phyloP scores from a whole-genome alignment of 2,888 invertebrate species.

The Parnassius apollo region DNA sequence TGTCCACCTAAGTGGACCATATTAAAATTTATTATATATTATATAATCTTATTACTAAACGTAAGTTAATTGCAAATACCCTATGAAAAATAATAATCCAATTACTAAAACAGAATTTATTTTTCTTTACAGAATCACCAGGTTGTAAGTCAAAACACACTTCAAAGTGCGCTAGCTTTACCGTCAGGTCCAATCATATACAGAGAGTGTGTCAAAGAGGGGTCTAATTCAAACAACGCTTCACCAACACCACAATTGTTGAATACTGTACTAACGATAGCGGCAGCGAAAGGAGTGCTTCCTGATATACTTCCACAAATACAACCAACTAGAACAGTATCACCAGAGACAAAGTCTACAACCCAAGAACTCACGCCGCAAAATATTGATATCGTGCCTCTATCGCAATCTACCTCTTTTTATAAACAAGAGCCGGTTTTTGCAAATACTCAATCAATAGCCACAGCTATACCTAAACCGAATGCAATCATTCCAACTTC shows the following conservation, averaged over 20 bases:
- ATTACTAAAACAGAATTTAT: not conserved
- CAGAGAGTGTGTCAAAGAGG: constrained; percentile 23
- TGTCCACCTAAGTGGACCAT: constrained; percentile 45
- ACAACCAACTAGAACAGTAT: constrained; percentile 23
- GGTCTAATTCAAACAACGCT: constrained; percentile 13
- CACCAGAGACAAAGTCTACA: constrained; percentile 19
- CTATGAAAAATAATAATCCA: not conserved
- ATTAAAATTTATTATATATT: constrained; percentile 33
- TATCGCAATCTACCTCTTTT: constrained; percentile 11
- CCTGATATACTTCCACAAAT: constrained; percentile 33
- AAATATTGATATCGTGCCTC: constrained; percentile 17
- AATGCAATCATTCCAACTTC: constrained; percentile 4
- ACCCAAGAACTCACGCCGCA: constrained; percentile 13
- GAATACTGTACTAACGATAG: constrained; percentile 37
- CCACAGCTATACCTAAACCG: constrained; percentile 7
- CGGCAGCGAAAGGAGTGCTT: constrained; percentile 36
- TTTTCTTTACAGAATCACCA: constrained; percentile 30
- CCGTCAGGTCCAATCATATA: constrained; percentile 8
- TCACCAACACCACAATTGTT: constrained; percentile 34
- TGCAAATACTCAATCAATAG: constrained; percentile 6
- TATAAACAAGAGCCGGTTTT: constrained; percentile 15
- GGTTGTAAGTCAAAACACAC: constrained; percentile 32
- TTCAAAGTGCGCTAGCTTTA: constrained; percentile 12
- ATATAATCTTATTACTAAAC: constrained; percentile 38
- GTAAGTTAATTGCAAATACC: constrained; percentile 42